phyloP scores from a whole-genome alignment of 2,888 invertebrate genomes.

The Tachystola acroxantha region DNA sequence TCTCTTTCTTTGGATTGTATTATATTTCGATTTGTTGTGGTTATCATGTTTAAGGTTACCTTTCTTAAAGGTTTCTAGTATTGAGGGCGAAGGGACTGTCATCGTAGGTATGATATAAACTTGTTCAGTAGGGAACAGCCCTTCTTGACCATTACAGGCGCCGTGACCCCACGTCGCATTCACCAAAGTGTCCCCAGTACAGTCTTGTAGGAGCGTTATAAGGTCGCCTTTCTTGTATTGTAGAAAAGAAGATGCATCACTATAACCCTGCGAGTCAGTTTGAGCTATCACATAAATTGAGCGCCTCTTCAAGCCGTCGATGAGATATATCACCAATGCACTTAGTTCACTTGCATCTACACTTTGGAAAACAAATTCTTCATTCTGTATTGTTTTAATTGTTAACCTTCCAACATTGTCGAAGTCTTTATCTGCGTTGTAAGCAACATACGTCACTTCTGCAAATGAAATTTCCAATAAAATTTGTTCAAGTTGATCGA shows the following conservation, averaged over 20 bases:
- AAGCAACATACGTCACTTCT: conserved; percentile 88
- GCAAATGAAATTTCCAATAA: conserved; percentile 91
- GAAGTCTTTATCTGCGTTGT: conserved; percentile 66
- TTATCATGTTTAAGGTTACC: conserved; percentile 69
- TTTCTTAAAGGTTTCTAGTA: conserved; percentile 82
- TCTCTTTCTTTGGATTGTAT: conserved; percentile 80
- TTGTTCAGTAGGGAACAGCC: conserved; percentile 91
- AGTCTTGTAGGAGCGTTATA: conserved; percentile 86
- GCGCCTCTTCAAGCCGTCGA: conserved; percentile 91
- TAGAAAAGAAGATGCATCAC: conserved; percentile 77
- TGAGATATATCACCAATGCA: conserved; percentile 88
- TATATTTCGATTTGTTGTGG: conserved; percentile 65
- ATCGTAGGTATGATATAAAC: conserved; percentile 93
- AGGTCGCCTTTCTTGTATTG: conserved; percentile 87
- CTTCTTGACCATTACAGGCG: conserved; percentile 82
- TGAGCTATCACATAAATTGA: conserved; percentile 90
- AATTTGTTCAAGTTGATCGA: conserved; percentile 94
- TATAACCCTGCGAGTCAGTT: conserved; percentile 76
- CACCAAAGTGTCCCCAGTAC: conserved; percentile 86
- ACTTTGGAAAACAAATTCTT: conserved; percentile 94
- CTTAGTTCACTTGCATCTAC: conserved; percentile 92
- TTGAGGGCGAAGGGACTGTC: conserved; percentile 82
- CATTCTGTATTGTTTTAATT: conserved; percentile 89
- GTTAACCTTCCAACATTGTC: conserved; percentile 82
- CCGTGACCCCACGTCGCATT: conserved; percentile 86